These are phyloP conservation scores for Eupithecia centaureata DNA, from an alignment of 2,888 invertebrate species.

Conservation along the genomic window DNA sequence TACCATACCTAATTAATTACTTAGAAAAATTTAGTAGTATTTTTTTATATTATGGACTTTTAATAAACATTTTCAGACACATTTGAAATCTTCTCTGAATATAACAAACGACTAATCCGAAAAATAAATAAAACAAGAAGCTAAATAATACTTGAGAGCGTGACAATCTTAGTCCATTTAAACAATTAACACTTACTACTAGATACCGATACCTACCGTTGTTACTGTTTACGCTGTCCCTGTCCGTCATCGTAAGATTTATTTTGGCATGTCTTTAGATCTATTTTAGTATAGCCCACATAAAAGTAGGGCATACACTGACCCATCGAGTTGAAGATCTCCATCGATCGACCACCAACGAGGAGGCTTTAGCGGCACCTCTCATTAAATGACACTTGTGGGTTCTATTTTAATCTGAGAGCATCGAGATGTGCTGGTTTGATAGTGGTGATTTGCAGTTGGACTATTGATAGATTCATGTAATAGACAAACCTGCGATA, in stretches of 20 bases:
- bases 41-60: too few species aligned
- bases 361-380: neutral
- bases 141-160: neutral
- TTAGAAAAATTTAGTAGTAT: too few species aligned
- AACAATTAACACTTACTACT: neutral
- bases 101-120: neutral
- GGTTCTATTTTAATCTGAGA: conserved; percentile 24
- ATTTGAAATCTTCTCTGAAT: neutral
- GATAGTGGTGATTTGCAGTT: conserved; percentile 13
- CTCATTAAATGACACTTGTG: conserved; percentile 25
- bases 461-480: neutral
- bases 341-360: conserved; percentile 21
- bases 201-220: conserved; percentile 8
- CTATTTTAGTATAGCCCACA: conserved; percentile 41
- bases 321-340: conserved; percentile 41
- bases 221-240: conserved; percentile 31
- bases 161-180: conserved; percentile 3
- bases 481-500: too few species aligned
- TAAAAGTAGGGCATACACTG: conserved; percentile 41
- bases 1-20: too few species aligned
- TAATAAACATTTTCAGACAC: neutral
- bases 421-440: conserved; percentile 21
- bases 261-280: conserved; percentile 34
- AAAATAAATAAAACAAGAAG: neutral
- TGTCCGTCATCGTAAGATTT: conserved; percentile 37